Evolutionary conservation across 2,113 vertebrate species (phyloP).

Genomic region (Tupaia chinensis): DNA sequence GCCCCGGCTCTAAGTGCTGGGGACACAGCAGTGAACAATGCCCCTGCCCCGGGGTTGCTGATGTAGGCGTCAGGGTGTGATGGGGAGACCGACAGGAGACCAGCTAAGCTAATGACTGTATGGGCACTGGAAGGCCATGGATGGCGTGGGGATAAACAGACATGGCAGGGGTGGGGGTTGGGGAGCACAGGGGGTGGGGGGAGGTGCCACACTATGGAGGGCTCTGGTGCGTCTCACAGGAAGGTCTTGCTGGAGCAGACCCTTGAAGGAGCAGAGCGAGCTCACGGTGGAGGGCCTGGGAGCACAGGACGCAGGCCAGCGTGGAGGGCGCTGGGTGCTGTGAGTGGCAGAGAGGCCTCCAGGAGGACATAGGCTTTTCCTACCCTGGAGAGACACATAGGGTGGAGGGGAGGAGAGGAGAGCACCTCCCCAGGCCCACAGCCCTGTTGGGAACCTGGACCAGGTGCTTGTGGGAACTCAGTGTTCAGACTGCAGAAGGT

Average conservation of each 20-base stretch:
- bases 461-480: neutral
- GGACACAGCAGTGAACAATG: neutral
- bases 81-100: neutral
- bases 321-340: neutral
- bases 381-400: neutral
- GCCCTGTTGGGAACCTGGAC: neutral
- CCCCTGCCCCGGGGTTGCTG: neutral
- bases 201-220: rapidly evolving
- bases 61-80: rapidly evolving
- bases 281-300: rapidly evolving
- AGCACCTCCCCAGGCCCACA: neutral
- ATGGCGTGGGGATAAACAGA: neutral
- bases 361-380: rapidly evolving
- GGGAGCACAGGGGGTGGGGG: rapidly evolving
- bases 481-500: neutral
- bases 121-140: rapidly evolving
- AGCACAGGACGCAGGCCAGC: rapidly evolving
- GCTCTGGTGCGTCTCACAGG: neutral
- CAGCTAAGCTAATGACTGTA: rapidly evolving
- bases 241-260: neutral
- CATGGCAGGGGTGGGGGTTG: neutral
- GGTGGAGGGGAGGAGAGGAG: neutral
- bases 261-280: too few relatives aligned
- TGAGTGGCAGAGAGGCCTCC: neutral
- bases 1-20: neutral